Evolutionary conservation across 2,888 invertebrate genomes (phyloP), one percentile per base, ranked within the genome.

Genomic region (Phoenoteleia sp.): DNA sequence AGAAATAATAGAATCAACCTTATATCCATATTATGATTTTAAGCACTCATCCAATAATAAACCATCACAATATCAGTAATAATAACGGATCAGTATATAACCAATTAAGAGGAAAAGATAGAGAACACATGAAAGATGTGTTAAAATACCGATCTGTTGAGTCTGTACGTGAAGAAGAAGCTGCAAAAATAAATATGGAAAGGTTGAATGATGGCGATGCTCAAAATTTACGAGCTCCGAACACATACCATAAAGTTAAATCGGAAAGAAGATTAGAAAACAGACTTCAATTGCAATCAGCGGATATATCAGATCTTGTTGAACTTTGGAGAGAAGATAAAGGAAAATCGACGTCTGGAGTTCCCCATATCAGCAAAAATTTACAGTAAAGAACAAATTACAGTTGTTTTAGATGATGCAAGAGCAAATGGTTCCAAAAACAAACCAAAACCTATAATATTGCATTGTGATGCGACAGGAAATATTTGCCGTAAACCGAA

Each of bases 261-360:
- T 82, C 85, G 0, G 80, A 84, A 81, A 23, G 47, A 9, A 29
- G 39, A 27, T 9, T 25, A 2, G 9, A 54, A 56, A 5, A 25
- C 0, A 60, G 81, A 39, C n/a, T 47, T 17, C 21, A 7, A n/a
- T 13, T 85, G 19, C 11, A 64, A 13, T 79, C 77, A 4, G 21
- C 9, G 13, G 88, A 89, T 82, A 58, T 88, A 33, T 39, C 60
- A n/a, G 81, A 86, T 58, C 3, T 66, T 0, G 29, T n/a, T 9
- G 69, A 81, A 49, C 45, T 69, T 4, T 86, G 62, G 33, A 47
- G 36, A 0, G 33, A 66, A n/a, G 62, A 84, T 7, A 56, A 11
- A 25, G 17, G 19, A 19, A 56, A 21, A 66, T 2, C 1, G 2
- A 58, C 15, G 42, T 15, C 11, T 69, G 0, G 19, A 39, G 0